Percentiles rank a stretch among this genome's conserved stretches.
Conservation (phyloP, 2,113 vertebrate species). For the Empidonax traillii region DNA sequence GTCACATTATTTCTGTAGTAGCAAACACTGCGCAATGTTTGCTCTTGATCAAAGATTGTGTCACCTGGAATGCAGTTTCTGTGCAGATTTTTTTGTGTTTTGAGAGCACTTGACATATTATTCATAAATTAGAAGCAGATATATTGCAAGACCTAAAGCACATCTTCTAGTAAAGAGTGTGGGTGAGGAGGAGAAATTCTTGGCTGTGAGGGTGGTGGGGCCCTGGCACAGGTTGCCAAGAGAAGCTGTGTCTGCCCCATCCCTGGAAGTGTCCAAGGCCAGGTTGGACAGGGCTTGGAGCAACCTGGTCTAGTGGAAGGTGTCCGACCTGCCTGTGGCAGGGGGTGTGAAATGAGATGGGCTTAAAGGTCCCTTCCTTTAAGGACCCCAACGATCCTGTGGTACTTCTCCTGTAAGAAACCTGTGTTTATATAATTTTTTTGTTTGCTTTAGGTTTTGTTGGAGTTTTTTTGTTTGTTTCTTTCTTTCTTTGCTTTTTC, state of each 20-base stretch:
- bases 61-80: not conserved
- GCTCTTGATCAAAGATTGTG: not conserved
- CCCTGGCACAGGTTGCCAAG: not conserved
- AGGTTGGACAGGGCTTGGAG: not conserved
- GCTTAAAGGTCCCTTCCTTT: not conserved
- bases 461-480: too few relatives aligned
- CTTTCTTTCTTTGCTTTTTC: not conserved
- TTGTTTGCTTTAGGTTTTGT: not conserved
- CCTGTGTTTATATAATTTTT: rapidly evolving
- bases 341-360: not conserved
- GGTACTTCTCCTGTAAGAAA: not conserved
- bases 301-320: rapidly evolving
- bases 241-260: not conserved
- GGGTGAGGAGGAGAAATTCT: not conserved
- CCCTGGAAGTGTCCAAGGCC: not conserved
- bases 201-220: not conserved
- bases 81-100: not conserved
- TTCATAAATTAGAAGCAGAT: not conserved
- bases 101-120: not conserved
- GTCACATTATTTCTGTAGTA: not conserved
- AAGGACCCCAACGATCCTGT: rapidly evolving
- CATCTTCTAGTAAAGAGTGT: not conserved
- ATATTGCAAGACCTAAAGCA: not conserved
- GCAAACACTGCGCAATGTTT: not conserved
- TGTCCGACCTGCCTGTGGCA: not conserved